Evolutionary conservation across 2,888 invertebrate genomes (phyloP).

Genomic region (Mesochorus sp.): DNA sequence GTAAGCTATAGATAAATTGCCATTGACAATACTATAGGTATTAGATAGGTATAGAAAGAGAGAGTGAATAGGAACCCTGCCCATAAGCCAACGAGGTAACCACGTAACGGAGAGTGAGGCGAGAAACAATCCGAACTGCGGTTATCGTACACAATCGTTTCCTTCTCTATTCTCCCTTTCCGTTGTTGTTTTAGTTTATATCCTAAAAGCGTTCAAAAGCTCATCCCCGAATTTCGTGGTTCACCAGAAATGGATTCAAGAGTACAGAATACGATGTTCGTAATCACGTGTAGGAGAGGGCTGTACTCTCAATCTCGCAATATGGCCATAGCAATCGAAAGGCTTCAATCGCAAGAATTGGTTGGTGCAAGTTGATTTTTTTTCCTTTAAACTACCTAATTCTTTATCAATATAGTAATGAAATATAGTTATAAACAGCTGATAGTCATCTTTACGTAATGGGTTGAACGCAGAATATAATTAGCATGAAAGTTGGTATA

Average conservation of each 20-base stretch:
- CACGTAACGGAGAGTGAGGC: conserved; percentile 44
- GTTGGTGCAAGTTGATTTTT: too few species aligned
- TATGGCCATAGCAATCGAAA: conserved; percentile 15
- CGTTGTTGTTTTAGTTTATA: conserved; percentile 30
- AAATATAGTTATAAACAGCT: too few species aligned
- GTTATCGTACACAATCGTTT: conserved; percentile 57
- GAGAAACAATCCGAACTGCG: conserved; percentile 58
- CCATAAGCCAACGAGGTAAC: conserved; percentile 16
- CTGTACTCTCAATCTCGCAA: conserved; percentile 1
- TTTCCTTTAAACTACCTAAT: too few species aligned
- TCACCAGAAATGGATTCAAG: conserved; percentile 57
- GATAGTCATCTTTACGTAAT: too few species aligned
- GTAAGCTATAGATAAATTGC: conserved; percentile 48
- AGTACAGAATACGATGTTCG: conserved; percentile 28
- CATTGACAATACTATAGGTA: conserved; percentile 8
- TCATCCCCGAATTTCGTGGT: conserved; percentile 55
- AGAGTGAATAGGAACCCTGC: not conserved
- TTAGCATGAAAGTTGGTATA: too few species aligned
- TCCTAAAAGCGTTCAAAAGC: conserved; percentile 36
- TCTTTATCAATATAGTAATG: too few species aligned
- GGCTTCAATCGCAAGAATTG: too few species aligned
- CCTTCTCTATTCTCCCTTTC: conserved; percentile 4
- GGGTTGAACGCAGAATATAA: too few species aligned
- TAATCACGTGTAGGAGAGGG: conserved; percentile 5
- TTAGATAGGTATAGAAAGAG: conserved; percentile 20